Percentiles rank a stretch among this genome's conserved stretches.
Evolutionary conservation across 1,140 invertebrate genomes (phyloP).

Genomic region (Platyscapa corneri): DNA sequence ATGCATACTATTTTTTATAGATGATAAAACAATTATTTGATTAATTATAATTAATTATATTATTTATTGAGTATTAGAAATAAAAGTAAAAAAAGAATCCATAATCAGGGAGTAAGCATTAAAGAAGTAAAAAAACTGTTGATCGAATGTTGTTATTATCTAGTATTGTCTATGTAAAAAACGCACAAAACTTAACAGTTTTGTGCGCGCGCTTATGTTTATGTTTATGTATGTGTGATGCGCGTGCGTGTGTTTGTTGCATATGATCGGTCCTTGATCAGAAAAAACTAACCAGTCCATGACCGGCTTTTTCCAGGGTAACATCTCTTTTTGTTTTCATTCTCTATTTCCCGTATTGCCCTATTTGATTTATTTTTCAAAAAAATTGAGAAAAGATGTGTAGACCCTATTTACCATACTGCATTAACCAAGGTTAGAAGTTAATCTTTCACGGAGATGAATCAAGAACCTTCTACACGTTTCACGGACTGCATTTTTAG

Average conservation of each 20-base stretch:
- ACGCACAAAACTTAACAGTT: too few relatives aligned
- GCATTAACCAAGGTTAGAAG: not conserved
- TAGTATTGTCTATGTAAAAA: too few relatives aligned
- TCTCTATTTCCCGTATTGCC: not conserved
- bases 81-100: not conserved
- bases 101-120: not conserved
- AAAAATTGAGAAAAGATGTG: not conserved
- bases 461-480: not conserved
- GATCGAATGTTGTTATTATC: not conserved
- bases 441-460: not conserved
- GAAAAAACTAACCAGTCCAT: slow-evolving; percentile 35
- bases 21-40: not conserved
- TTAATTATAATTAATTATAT: not conserved
- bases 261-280: slow-evolving; percentile 32
- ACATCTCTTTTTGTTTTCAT: slow-evolving; percentile 17
- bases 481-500: not conserved
- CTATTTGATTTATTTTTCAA: not conserved
- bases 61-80: not conserved
- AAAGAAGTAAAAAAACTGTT: not conserved
- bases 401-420: not conserved
- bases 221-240: not conserved
- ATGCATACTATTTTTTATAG: not conserved
- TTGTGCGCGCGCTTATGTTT: not conserved
- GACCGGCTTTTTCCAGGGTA: slow-evolving; percentile 47
- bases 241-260: not conserved